Conservation (phyloP, 1,140 invertebrate genomes). For the Drosophila lacteicornis region DNA sequence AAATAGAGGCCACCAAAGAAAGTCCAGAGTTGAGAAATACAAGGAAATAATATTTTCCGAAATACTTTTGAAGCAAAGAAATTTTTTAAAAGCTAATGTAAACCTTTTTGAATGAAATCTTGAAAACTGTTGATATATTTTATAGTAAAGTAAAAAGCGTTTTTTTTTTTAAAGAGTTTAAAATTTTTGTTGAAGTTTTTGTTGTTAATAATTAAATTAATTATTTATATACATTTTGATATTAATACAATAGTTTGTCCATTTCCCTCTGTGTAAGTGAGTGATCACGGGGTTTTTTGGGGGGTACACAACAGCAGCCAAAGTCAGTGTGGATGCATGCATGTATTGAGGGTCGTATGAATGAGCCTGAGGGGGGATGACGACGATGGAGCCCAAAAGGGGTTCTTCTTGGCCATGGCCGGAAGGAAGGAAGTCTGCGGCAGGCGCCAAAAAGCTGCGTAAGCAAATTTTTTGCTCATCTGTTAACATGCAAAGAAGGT, state of each 20-base stretch:
- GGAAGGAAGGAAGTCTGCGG: conserved; percentile 70
- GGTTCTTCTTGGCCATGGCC: conserved; percentile 29
- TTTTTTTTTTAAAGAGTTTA: not conserved
- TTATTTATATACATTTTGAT: not conserved
- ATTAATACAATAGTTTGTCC: not conserved
- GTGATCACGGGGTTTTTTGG: conserved; percentile 16
- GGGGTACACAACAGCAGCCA: not conserved
- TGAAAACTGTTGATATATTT: too few species aligned
- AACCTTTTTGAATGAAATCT: not conserved
- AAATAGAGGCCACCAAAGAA: too few species aligned
- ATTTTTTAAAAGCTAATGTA: too few species aligned
- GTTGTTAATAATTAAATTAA: not conserved
- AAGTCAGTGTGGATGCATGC: conserved; percentile 2
- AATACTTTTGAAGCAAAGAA: too few species aligned
- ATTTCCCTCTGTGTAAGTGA: conserved; percentile 9
- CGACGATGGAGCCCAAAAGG: not conserved
- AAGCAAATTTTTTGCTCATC: conserved; percentile 58
- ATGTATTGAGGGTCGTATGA: not conserved
- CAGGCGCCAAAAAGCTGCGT: conserved; percentile 72
- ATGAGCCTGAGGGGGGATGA: too few species aligned
- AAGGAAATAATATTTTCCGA: not conserved
- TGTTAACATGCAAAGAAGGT: conserved; percentile 56
- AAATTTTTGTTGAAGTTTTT: not conserved
- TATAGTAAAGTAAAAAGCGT: too few species aligned
- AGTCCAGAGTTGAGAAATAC: not conserved